Conservation (phyloP, 2,888 invertebrate species). For the Artemia sinica region DNA sequence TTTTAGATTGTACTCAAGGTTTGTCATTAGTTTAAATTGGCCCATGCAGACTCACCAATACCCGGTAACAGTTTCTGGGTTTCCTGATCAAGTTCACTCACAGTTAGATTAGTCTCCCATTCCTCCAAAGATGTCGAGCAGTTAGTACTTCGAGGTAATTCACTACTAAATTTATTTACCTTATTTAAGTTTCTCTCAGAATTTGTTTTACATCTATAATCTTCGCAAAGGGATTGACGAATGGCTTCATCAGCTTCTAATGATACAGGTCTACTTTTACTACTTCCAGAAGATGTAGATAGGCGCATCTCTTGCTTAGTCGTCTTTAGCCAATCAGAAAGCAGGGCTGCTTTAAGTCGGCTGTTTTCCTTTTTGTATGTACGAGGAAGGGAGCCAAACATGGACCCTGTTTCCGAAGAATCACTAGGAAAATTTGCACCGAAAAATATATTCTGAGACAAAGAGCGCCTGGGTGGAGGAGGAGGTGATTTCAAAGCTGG, state of each 20-base stretch:
- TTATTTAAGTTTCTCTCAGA: no score
- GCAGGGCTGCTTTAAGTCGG: conserved; percentile 31
- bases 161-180: no score
- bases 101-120: no score
- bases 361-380: conserved; percentile 32
- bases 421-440: conserved; percentile 10
- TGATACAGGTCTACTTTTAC: neutral
- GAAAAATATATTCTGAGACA: conserved; percentile 5
- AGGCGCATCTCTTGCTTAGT: conserved; percentile 30
- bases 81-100: no score
- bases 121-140: no score
- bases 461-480: conserved; percentile 10
- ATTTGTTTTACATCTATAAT: conserved; percentile 54
- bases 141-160: no score
- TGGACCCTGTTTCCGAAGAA: neutral
- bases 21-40: no score
- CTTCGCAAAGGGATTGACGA: conserved; percentile 63
- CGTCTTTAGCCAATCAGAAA: conserved; percentile 38
- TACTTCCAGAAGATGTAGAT: neutral
- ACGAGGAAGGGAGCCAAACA: conserved; percentile 14
- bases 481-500: neutral
- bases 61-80: no score
- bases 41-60: no score
- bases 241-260: conserved; percentile 39
- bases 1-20: no score